Percentiles rank a stretch among this genome's conserved stretches.
Evolutionary conservation across 1,140 invertebrate species (phyloP).

Genomic region (Cydia pomonella): DNA sequence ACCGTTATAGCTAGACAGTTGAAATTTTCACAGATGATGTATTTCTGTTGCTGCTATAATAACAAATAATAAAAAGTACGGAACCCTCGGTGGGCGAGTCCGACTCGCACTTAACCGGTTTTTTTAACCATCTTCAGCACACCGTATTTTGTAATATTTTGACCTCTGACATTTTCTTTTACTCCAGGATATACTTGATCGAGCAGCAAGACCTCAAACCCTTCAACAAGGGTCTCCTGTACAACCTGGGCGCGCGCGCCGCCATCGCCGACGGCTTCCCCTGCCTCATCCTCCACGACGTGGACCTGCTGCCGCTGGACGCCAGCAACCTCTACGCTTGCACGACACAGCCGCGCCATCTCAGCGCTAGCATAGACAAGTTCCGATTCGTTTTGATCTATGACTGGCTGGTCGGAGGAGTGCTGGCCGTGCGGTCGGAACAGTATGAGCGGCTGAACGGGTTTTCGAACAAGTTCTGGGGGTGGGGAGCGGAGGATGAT

Average conservation of each 20-base stretch:
- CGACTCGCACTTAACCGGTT: too few species aligned
- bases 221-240: constrained; percentile 94
- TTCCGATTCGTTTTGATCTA: constrained; percentile 88
- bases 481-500: constrained; percentile 96
- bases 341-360: constrained; percentile 91
- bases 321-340: constrained; percentile 95
- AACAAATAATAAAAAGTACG: too few species aligned
- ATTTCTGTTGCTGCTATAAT: too few species aligned
- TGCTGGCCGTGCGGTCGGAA: constrained; percentile 84
- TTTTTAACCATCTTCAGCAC: too few species aligned
- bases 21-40: too few species aligned
- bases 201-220: constrained; percentile 90
- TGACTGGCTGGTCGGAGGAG: constrained; percentile 87
- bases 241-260: constrained; percentile 94
- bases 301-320: constrained; percentile 97
- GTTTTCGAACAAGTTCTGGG: constrained; percentile 94
- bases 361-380: constrained; percentile 95
- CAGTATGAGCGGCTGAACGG: constrained; percentile 92
- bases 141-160: too few species aligned
- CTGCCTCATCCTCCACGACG: constrained; percentile 97
- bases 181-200: constrained; percentile 90
- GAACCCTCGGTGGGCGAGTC: too few species aligned
- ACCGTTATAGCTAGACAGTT: too few species aligned
- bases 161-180: neutral
- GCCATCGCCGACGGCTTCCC: constrained; percentile 87